A percentile compares a stretch with the other conserved stretches of the same genome.
phyloP scores from a whole-genome alignment of 1,140 invertebrate species.

The Eupristina koningsbergeri region DNA sequence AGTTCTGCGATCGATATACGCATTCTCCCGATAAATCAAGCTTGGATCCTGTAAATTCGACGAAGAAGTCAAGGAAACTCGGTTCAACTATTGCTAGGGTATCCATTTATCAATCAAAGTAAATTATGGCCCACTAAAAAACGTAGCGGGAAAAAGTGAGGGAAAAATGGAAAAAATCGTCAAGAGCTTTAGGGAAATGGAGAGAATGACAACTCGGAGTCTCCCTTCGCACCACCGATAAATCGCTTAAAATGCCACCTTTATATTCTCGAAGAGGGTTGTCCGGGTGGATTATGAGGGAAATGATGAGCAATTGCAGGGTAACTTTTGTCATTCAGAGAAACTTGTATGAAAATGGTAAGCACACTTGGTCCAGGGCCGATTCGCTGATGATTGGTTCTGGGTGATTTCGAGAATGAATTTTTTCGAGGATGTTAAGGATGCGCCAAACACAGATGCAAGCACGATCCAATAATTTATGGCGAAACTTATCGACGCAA shows the following conservation, averaged over 20 bases:
- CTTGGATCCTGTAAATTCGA: neutral
- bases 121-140: slow-evolving; percentile 14
- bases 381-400: neutral
- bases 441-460: neutral
- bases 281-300: slow-evolving; percentile 34
- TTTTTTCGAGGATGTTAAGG: neutral
- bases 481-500: neutral
- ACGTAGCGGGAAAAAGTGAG: neutral
- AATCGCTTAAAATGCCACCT: slow-evolving; percentile 56
- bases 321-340: no score
- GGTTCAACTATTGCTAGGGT: neutral
- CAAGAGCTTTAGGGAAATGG: neutral
- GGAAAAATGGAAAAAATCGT: neutral
- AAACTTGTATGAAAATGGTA: no score
- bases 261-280: slow-evolving; percentile 36
- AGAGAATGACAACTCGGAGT: slow-evolving; percentile 40
- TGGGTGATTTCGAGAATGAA: neutral
- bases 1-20: neutral
- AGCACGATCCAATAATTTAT: neutral
- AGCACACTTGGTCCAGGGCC: no score
- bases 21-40: neutral
- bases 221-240: slow-evolving; percentile 46
- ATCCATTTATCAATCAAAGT: slow-evolving; percentile 42
- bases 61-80: slow-evolving; percentile 13
- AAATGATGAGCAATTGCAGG: neutral